A percentile compares a stretch with the other conserved stretches of the same genome.
These are phyloP conservation scores for Bos taurus DNA, from an alignment of 2,113 vertebrate species.

Conservation along the genomic window DNA sequence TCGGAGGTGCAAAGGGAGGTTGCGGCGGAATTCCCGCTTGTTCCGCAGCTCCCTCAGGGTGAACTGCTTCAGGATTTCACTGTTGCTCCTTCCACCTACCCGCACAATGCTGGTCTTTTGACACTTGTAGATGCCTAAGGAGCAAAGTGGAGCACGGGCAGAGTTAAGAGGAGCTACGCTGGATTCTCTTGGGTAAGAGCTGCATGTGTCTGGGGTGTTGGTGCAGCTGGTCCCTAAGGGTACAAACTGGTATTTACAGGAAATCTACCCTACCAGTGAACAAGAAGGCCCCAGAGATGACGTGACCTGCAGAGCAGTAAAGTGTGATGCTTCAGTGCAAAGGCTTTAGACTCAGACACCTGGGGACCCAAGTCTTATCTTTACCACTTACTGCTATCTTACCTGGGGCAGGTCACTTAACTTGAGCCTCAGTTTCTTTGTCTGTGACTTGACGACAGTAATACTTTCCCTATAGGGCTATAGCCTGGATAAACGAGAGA, in stretches of 20 bases:
- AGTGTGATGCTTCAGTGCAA: background rate
- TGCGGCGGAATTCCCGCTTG: conserved; percentile 54
- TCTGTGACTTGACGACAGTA: background rate
- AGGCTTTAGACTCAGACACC: background rate
- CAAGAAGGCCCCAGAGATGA: background rate
- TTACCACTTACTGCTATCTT: background rate
- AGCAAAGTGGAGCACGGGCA: background rate
- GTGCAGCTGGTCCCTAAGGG: background rate
- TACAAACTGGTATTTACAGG: background rate
- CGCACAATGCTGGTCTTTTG: conserved; percentile 86
- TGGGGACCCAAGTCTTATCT: background rate
- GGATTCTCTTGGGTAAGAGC: background rate
- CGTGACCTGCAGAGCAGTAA: background rate
- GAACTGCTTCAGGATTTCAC: conserved; percentile 86
- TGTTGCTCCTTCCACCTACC: conserved; percentile 93
- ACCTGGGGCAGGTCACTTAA: background rate
- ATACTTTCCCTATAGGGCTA: background rate
- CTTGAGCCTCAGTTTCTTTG: background rate
- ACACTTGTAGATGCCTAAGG: conserved; percentile 88
- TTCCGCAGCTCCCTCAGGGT: conserved; percentile 86
- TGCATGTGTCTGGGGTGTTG: background rate
- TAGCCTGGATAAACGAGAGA: background rate
- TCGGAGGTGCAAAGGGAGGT: conserved; percentile 77
- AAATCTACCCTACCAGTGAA: background rate
- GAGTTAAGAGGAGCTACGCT: background rate